Evolutionary conservation across 2,888 invertebrate species (phyloP).

Genomic region (Acanthosepion esculentum): DNA sequence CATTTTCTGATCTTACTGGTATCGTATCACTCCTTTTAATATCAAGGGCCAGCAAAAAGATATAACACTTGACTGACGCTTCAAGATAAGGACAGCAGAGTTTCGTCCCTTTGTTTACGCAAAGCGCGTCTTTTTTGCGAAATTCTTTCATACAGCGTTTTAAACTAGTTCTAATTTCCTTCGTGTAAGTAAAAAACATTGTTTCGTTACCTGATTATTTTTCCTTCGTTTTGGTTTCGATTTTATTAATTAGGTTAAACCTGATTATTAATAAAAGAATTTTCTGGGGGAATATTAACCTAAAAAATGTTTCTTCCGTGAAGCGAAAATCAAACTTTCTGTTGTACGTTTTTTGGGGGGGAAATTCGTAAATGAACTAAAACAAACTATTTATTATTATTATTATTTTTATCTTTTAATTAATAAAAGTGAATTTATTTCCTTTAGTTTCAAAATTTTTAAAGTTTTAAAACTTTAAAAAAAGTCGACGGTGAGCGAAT

Average conservation of each 20-base stretch:
- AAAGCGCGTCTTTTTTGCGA: not conserved
- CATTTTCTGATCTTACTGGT: too few relatives aligned
- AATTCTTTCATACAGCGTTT: not conserved
- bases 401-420: too few relatives aligned
- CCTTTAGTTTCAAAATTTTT: too few relatives aligned
- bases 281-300: not conserved
- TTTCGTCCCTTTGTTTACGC: constrained; percentile 6
- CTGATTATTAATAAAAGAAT: not conserved
- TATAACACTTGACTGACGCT: not conserved
- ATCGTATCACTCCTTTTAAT: not conserved
- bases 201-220: not conserved
- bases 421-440: too few relatives aligned
- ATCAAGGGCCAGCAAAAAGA: constrained; percentile 10
- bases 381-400: too few relatives aligned
- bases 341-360: not conserved
- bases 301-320: too few relatives aligned
- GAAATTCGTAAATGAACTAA: too few relatives aligned
- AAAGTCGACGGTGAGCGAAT: too few relatives aligned
- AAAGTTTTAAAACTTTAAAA: too few relatives aligned
- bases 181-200: not conserved
- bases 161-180: not conserved
- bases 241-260: not conserved
- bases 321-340: not conserved
- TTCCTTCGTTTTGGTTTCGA: not conserved
- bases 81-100: not conserved